Evolutionary conservation across 2,888 invertebrate species (phyloP).

Genomic region (Deroplatys truncata): DNA sequence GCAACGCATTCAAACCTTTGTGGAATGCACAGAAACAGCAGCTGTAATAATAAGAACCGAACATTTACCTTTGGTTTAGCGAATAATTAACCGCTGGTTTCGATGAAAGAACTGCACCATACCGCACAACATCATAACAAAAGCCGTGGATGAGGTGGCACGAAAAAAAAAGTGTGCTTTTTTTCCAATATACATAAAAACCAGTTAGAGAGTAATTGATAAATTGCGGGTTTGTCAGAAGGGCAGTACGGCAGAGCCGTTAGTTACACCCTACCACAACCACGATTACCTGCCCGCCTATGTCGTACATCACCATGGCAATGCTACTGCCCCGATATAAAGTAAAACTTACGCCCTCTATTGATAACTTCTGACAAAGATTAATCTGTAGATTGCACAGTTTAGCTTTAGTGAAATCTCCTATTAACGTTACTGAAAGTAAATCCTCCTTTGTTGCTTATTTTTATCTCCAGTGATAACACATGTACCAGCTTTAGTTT

Average conservation of each 20-base stretch:
- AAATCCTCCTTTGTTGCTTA: background rate
- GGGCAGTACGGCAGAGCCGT: no score
- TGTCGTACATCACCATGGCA: no score
- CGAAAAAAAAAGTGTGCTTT: background rate
- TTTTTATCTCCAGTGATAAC: background rate
- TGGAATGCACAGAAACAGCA: background rate
- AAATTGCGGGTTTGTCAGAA: slow-evolving; percentile 7
- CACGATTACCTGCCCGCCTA: background rate
- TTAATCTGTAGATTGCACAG: background rate
- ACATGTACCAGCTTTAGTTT: background rate
- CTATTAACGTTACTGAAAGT: background rate
- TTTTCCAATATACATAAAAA: slow-evolving; percentile 10
- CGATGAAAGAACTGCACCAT: background rate
- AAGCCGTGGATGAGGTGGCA: background rate
- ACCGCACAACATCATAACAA: background rate
- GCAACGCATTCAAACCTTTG: background rate
- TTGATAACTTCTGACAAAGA: background rate
- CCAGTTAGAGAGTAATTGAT: slow-evolving; percentile 4
- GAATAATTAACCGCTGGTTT: background rate
- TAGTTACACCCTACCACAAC: background rate
- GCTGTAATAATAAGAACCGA: background rate
- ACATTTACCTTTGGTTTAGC: background rate
- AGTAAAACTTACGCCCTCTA: background rate
- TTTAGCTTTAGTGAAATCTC: background rate
- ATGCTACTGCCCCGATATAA: background rate